Percentiles rank a stretch among this genome's conserved stretches.
Conservation (phyloP, 2,797 vertebrate species). For the Ptychobarbus kaznakovi region DNA sequence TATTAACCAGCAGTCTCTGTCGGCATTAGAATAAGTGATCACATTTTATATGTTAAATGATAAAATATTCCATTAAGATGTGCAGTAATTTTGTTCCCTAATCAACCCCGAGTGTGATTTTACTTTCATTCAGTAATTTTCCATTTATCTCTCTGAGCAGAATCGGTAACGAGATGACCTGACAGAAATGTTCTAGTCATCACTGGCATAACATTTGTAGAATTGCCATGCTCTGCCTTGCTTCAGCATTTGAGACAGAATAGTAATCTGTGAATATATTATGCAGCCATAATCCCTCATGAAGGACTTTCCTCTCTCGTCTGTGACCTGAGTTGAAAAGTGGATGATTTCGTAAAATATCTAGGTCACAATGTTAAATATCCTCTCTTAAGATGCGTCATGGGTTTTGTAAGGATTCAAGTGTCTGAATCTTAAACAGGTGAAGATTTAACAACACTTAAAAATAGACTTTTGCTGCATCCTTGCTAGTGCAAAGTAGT, state of each 20-base stretch:
- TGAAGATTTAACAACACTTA: neutral
- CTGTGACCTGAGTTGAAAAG: slow-evolving; percentile 53
- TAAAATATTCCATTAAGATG: slow-evolving; percentile 50
- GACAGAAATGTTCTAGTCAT: slow-evolving; percentile 52
- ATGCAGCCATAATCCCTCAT: slow-evolving; percentile 51
- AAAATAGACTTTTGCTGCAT: neutral
- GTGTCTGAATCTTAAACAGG: slow-evolving; percentile 27
- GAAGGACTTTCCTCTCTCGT: slow-evolving; percentile 54
- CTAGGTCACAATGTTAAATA: slow-evolving; percentile 28
- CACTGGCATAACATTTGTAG: slow-evolving; percentile 55
- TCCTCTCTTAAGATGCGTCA: slow-evolving; percentile 31
- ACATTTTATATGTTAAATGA: slow-evolving; percentile 44
- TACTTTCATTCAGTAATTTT: slow-evolving; percentile 30
- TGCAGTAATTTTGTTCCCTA: slow-evolving; percentile 39
- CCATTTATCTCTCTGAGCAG: slow-evolving; percentile 29
- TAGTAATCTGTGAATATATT: slow-evolving; percentile 62
- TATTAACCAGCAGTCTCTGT: slow-evolving; percentile 29
- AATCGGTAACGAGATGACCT: slow-evolving; percentile 50
- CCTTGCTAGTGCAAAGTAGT: neutral
- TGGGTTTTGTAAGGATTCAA: slow-evolving; percentile 18
- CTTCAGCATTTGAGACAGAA: slow-evolving; percentile 54
- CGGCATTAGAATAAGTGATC: slow-evolving; percentile 35
- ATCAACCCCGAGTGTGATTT: slow-evolving; percentile 33
- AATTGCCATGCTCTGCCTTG: slow-evolving; percentile 43
- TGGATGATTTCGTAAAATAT: slow-evolving; percentile 50